Percentiles rank a stretch among this genome's conserved stretches.
phyloP scores from a whole-genome alignment of 2,113 vertebrate genomes.

The Thryonomys swinderianus region DNA sequence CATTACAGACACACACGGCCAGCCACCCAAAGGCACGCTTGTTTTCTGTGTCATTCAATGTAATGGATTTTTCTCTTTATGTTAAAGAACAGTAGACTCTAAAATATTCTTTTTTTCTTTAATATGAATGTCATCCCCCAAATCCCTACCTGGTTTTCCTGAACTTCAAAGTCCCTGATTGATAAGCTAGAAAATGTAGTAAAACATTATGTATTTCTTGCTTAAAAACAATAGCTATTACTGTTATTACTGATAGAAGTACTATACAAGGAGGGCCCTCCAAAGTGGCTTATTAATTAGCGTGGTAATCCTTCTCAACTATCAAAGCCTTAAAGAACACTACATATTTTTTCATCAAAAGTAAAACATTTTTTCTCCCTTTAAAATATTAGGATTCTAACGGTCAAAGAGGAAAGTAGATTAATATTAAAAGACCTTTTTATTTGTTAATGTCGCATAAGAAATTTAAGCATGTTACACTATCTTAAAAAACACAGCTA shows the following conservation, averaged over 20 bases:
- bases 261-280: not conserved
- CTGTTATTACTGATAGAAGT: not conserved
- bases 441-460: slow-evolving; percentile 83
- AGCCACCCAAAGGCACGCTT: not conserved
- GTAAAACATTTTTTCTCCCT: not conserved
- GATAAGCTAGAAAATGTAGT: not conserved
- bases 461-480: slow-evolving; percentile 84
- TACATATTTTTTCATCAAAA: slow-evolving; percentile 32
- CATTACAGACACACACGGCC: not conserved
- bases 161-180: not conserved
- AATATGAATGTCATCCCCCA: not conserved
- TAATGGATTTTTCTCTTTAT: not conserved
- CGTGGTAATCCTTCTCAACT: not conserved
- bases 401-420: slow-evolving; percentile 66
- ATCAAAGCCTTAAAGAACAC: not conserved
- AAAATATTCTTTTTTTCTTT: slow-evolving; percentile 9
- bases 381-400: not conserved
- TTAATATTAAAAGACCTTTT: slow-evolving; percentile 78
- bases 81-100: not conserved
- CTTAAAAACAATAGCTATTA: not conserved
- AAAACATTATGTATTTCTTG: not conserved
- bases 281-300: not conserved
- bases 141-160: not conserved
- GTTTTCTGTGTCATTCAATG: not conserved
- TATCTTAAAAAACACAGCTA: slow-evolving; percentile 84